A percentile compares a stretch with the other conserved stretches of the same genome.
These are phyloP conservation scores for Phortica variegata DNA, from an alignment of 1,140 invertebrate species.

Conservation along the genomic window DNA sequence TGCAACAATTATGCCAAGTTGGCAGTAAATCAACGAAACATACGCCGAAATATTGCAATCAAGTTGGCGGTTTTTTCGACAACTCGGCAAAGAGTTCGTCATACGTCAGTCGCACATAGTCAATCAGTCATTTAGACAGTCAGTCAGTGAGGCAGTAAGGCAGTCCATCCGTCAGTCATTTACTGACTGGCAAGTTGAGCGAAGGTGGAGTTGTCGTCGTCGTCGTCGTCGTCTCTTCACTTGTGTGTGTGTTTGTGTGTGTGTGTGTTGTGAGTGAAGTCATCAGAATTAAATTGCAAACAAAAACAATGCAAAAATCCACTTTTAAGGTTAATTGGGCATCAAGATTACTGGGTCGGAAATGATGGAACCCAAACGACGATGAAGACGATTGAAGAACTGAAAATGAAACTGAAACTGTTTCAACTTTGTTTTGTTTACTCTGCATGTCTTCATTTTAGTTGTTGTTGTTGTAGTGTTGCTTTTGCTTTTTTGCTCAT, in stretches of 20 bases:
- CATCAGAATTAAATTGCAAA: conserved; percentile 15
- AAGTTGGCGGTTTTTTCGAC: conserved; percentile 21
- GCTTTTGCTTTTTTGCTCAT: conserved; percentile 26
- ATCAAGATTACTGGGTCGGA: conserved; percentile 58
- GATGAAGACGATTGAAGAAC: too few species aligned
- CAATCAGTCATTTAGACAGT: conserved; percentile 10
- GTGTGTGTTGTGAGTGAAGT: conserved; percentile 24
- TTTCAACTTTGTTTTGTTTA: conserved; percentile 2
- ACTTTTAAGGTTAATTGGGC: conserved; percentile 58
- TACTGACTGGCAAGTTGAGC: conserved; percentile 23
- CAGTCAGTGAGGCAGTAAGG: neutral
- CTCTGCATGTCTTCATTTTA: neutral
- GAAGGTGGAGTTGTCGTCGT: conserved; percentile 4
- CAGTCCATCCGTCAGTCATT: neutral
- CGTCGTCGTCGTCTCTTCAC: neutral
- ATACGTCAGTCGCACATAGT: conserved; percentile 13
- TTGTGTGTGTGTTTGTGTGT: conserved; percentile 14
- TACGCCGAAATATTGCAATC: conserved; percentile 26
- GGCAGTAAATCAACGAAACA: conserved; percentile 43
- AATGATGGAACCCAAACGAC: too few species aligned
- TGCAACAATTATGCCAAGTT: conserved; percentile 56
- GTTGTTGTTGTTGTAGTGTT: conserved; percentile 14
- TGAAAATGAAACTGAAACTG: conserved; percentile 28
- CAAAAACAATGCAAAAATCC: conserved; percentile 50
- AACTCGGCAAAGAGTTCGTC: conserved; percentile 20